These are phyloP conservation scores for Drosophila mayri DNA, from an alignment of 1,140 invertebrate genomes.

Conservation along the genomic window DNA sequence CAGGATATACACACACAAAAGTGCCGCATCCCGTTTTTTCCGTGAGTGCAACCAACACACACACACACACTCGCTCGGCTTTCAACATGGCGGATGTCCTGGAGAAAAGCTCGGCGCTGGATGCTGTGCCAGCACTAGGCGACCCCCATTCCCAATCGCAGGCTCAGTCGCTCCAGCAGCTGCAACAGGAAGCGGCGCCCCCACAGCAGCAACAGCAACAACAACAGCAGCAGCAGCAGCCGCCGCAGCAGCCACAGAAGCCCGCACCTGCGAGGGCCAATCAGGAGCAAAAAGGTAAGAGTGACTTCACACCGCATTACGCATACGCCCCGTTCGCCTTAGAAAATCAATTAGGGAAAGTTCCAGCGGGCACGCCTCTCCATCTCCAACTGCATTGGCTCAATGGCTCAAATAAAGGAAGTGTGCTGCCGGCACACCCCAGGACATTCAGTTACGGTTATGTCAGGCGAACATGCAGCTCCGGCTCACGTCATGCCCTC, in stretches of 20 bases:
- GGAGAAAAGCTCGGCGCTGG: constrained; percentile 83
- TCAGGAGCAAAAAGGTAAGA: constrained; percentile 74
- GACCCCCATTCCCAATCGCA: constrained; percentile 44
- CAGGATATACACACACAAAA: constrained; percentile 56
- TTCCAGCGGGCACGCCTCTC: constrained; percentile 34
- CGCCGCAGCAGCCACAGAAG: constrained; percentile 31
- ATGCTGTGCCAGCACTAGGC: constrained; percentile 64
- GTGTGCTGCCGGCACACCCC: constrained; percentile 61
- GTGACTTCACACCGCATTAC: constrained; percentile 57
- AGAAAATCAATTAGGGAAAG: constrained; percentile 70
- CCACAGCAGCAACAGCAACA: constrained; percentile 28
- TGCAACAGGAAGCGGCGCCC: constrained; percentile 54
- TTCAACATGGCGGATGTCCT: constrained; percentile 84
- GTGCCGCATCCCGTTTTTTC: constrained; percentile 51
- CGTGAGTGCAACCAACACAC: constrained; percentile 53
- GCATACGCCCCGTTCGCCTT: constrained; percentile 59
- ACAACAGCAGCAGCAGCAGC: constrained; percentile 22
- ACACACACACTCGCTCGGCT: constrained; percentile 53
- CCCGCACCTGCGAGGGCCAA: constrained; percentile 51
- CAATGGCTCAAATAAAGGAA: constrained; percentile 69
- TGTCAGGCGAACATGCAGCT: constrained; percentile 65
- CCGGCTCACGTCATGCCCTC: constrained; percentile 59
- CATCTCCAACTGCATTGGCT: constrained; percentile 25
- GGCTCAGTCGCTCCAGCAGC: constrained; percentile 32
- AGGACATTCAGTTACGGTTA: constrained; percentile 65